Evolutionary conservation across 2,888 invertebrate genomes (phyloP), one percentile per base, ranked within the genome.

Genomic region (Dryobota labecula): DNA sequence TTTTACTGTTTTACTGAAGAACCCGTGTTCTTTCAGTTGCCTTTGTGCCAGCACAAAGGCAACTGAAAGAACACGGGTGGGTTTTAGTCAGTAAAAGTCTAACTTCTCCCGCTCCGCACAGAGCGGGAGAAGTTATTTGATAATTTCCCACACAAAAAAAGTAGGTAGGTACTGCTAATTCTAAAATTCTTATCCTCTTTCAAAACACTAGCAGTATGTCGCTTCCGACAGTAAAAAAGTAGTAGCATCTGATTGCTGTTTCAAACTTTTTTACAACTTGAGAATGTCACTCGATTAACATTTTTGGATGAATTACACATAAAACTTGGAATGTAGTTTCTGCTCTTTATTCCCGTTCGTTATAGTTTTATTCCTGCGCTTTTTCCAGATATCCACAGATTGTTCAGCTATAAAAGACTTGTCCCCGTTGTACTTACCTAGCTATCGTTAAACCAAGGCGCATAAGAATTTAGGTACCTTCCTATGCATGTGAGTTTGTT

Each of bases 231-330:
- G 2, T 70, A 60, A 60, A 62, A 63, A 54, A 47, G 5, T 20
- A 36, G 36, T 15, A n/a, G 18, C 54, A 33, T 45, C n/a, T 47
- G 30, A 54, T 33, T 24, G 38, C 38, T 41, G 9, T 64, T 56
- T 18, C 64, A 64, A 56, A 54, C 33, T 18, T 73, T 73, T 64
- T 67, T 30, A 73, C 43, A 41, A 38, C 67, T 74, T 51, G 24
- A 20, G 24, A 73, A 73, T 67, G 73, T 45, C 68, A 74, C 1
- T 58, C 38, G 33, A 74, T 45, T 67, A 74, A 58, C 75, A 74
- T 74, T 74, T 67, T 20, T 13, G 38, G 67, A 74, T 45, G 13
- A 53, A 20, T 51, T 20, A 15, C 43, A 30, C 43, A 57, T 66
- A 67, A 73, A 66, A 38, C 66, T 58, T 33, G 4, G n/a, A 36